Conservation (phyloP, 2,888 invertebrate genomes). For the Alitta virens region DNA sequence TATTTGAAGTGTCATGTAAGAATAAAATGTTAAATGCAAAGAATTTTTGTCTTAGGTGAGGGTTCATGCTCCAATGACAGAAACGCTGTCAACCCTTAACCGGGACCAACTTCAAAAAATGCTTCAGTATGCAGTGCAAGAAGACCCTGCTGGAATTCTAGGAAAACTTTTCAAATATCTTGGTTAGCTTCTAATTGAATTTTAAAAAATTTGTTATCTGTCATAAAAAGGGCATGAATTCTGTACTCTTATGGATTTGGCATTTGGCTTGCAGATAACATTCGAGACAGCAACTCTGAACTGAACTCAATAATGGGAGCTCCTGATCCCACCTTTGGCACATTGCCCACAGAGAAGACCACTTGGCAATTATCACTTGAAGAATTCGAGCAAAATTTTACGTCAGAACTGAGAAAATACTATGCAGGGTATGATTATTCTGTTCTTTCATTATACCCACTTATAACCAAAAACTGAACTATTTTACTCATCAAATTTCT, state of each 20-base stretch:
- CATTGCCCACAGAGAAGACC: constrained; percentile 14
- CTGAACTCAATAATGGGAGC: constrained; percentile 21
- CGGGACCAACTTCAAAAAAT: constrained; percentile 28
- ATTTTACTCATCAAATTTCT: too few relatives aligned
- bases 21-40: too few relatives aligned
- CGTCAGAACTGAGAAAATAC: too few relatives aligned
- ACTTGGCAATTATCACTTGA: constrained; percentile 27
- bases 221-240: too few relatives aligned
- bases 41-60: constrained; percentile 18
- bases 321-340: constrained; percentile 27
- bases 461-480: too few relatives aligned
- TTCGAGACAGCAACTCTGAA: constrained; percentile 23
- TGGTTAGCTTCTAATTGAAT: constrained; percentile 9
- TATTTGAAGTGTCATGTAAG: neutral
- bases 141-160: constrained; percentile 28
- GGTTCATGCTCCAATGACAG: constrained; percentile 29
- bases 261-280: constrained; percentile 14
- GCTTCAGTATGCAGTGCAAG: constrained; percentile 27
- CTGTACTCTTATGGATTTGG: too few relatives aligned
- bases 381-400: constrained; percentile 15
- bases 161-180: constrained; percentile 27
- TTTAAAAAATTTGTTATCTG: too few relatives aligned
- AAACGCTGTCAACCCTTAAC: constrained; percentile 24
- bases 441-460: too few relatives aligned
- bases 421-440: too few relatives aligned